Evolutionary conservation across 2,888 invertebrate genomes (phyloP).

Genomic region (Oligia latruncula): DNA sequence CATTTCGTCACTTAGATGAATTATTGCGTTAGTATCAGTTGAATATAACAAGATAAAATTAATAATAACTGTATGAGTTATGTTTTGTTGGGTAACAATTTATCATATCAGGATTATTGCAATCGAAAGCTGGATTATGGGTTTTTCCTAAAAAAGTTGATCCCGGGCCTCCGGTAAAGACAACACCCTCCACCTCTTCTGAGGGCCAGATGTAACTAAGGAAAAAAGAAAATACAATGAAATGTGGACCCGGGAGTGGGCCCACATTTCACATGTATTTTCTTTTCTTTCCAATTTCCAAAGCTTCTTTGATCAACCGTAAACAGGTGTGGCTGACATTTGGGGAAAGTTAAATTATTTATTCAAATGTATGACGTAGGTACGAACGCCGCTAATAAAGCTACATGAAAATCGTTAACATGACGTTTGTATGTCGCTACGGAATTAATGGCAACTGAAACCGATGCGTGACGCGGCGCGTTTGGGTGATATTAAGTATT

Average conservation of each 20-base stretch:
- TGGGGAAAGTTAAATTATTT: conserved; percentile 29
- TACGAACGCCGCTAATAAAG: conserved; percentile 24
- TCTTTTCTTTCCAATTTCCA: background rate
- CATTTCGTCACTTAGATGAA: conserved; percentile 8
- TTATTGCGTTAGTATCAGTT: conserved; percentile 33
- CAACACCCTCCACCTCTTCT: background rate
- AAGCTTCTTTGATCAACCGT: conserved; percentile 20
- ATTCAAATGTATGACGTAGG: conserved; percentile 35
- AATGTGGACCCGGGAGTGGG: background rate
- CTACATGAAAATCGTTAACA: conserved; percentile 28
- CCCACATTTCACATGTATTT: too few relatives aligned
- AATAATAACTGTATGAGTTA: background rate
- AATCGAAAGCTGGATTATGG: background rate
- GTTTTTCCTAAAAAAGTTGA: background rate
- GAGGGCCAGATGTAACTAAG: background rate
- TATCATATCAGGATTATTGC: conserved; percentile 5
- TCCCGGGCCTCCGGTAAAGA: too few relatives aligned
- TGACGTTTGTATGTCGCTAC: conserved; percentile 12
- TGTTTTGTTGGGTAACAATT: background rate
- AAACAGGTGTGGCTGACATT: conserved; percentile 15
- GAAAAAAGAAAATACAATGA: background rate
- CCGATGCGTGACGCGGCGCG: background rate
- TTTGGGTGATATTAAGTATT: background rate
- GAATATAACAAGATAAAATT: conserved; percentile 26
- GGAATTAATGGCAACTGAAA: conserved; percentile 9